phyloP scores from a whole-genome alignment of 2,797 vertebrate genomes.

The Myotis vivesi region DNA sequence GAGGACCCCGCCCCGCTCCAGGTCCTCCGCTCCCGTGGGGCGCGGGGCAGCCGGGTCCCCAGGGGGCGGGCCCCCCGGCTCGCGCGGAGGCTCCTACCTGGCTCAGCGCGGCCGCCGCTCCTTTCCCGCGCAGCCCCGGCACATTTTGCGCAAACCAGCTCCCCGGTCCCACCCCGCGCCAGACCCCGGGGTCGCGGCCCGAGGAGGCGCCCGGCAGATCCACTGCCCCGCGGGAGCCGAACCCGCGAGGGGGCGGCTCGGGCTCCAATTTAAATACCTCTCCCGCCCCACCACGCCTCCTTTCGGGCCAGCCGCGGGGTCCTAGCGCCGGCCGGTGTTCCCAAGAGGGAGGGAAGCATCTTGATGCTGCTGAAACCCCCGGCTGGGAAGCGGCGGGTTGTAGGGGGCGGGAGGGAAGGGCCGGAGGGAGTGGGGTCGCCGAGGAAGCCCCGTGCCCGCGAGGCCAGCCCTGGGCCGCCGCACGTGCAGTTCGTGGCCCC shows the following conservation, averaged over 20 bases:
- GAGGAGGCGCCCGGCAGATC: slow-evolving; percentile 1
- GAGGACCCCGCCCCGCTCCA: background rate
- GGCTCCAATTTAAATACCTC: slow-evolving; percentile 76
- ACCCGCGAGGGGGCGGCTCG: slow-evolving; percentile 69
- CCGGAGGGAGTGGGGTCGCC: background rate
- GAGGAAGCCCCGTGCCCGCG: background rate
- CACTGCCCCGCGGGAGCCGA: slow-evolving; percentile 58
- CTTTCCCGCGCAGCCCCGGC: slow-evolving; percentile 50
- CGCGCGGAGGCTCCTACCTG: slow-evolving; percentile 78
- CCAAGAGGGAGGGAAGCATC: background rate
- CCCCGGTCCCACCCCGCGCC: background rate
- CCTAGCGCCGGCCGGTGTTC: slow-evolving; percentile 70
- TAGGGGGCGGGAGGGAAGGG: background rate
- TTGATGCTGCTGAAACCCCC: background rate
- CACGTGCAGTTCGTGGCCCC: slow-evolving; percentile 61
- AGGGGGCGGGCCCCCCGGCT: background rate
- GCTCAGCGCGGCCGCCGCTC: slow-evolving; percentile 73
- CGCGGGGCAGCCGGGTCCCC: background rate
- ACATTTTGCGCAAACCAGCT: slow-evolving; percentile 62
- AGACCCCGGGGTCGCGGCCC: slow-evolving; percentile 43
- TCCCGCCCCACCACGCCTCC: slow-evolving; percentile 70
- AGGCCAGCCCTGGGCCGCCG: background rate
- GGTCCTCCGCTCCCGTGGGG: background rate
- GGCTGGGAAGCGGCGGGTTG: background rate
- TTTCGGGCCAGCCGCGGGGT: slow-evolving; percentile 69